Percentiles rank a stretch among this genome's conserved stretches.
These are phyloP conservation scores for Amphipoea oculea DNA, from an alignment of 2,888 invertebrate genomes.

Conservation along the genomic window DNA sequence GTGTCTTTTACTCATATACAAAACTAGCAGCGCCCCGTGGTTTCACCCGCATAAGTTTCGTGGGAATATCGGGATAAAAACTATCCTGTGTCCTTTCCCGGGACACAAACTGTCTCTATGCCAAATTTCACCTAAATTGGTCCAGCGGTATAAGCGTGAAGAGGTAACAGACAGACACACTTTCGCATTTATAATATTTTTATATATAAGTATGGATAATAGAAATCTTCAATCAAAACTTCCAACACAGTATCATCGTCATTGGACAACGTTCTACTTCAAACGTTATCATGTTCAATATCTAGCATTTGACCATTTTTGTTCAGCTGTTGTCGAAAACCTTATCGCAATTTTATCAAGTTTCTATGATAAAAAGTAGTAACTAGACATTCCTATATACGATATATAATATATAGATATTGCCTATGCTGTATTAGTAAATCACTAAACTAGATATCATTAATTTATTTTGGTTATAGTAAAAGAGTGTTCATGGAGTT, in stretches of 20 bases:
- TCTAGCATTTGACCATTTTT: slow-evolving; percentile 57
- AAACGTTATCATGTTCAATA: slow-evolving; percentile 37
- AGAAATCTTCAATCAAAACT: background rate
- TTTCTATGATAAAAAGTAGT: slow-evolving; percentile 67
- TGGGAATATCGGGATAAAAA: no score
- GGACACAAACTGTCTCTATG: no score
- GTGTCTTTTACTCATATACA: background rate
- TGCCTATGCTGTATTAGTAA: slow-evolving; percentile 13
- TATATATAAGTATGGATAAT: background rate
- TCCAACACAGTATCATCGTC: background rate
- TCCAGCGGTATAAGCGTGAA: no score
- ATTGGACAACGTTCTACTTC: slow-evolving; percentile 19
- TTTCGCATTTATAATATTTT: no score
- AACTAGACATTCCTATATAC: slow-evolving; percentile 61
- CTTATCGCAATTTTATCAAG: slow-evolving; percentile 67
- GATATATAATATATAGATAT: slow-evolving; percentile 43
- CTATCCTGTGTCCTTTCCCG: no score
- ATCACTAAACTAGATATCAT: background rate
- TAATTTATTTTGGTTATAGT: slow-evolving; percentile 16
- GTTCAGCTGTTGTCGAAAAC: slow-evolving; percentile 45
- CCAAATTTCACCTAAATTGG: no score
- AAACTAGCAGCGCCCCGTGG: no score
- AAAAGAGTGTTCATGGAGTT: background rate
- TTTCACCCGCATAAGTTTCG: no score
- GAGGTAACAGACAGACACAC: no score